Base-by-base conservation (phyloP, 2,888 invertebrate genomes). In the Metacarcinus magister region DNA sequence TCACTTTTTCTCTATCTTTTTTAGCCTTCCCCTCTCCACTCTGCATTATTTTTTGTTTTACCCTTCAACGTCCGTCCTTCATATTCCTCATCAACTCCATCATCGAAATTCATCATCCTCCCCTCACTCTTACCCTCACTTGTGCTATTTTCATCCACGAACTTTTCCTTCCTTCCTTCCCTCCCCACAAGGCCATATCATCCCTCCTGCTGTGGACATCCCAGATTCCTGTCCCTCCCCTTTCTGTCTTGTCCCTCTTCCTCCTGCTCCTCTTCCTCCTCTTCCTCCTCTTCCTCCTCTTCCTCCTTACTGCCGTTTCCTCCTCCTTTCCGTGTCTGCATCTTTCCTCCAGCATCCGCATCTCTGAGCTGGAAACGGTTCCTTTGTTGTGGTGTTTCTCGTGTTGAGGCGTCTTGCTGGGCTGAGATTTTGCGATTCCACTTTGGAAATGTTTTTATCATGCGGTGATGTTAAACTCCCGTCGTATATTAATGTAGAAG, bases 361-460 rank as follows among this genome's bases (percentile, higher is more conserved):
- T 82, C 82, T 82, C 82, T 32, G 82, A 32, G 82, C 82, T 82
- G 32, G 32, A 82, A 82, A 82, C 82, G 82, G 16, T 82, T 4
- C 82, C 82, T 82, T 82, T 82, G 82, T 82, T 82, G 82, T 82
- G 28, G 28, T 32, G 82, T 82, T 82, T 82, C 82, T 32, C 82
- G 82, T 32, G 82, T 82, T 32, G 82, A 82, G 82, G 82, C 82
- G 82, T 32, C 82, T 82, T 28, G 82, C 32, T 54, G 54, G 23
- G 32, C 32, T 13, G 32, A 82, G 82, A 32, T 32, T 82, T 82
- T 32, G 82, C 28, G 82, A 32, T 8, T 32, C 28, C 82, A 32
- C 2, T 7, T 16, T 28, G 82, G 82, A 82, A 13, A 32, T 32
- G 32, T 82, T 10, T 67, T 67, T 67, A 67, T n/a, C n/a, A 23